phyloP scores from a whole-genome alignment of 2,113 vertebrate genomes.

The Ovibos moschatus region DNA sequence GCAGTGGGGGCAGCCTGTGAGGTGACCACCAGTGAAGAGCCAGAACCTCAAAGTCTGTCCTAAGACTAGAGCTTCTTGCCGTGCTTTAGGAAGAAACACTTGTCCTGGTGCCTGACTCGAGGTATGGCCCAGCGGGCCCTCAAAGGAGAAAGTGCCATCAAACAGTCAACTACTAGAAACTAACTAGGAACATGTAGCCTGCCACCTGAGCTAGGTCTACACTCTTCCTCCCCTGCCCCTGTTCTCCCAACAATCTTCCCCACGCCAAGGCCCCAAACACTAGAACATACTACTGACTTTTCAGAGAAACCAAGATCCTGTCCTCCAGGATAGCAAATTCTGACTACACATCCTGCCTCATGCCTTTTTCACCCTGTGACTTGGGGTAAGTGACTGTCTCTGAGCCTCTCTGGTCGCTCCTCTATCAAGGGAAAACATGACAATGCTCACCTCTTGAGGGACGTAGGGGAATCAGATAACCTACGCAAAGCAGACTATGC shows the following conservation, averaged over 20 bases:
- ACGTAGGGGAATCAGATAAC: background rate
- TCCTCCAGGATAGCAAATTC: background rate
- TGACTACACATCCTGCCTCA: background rate
- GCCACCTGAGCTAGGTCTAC: too few relatives aligned
- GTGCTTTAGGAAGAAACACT: background rate
- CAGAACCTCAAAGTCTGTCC: background rate
- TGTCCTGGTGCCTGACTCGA: background rate
- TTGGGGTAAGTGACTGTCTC: background rate
- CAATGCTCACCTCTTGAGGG: background rate
- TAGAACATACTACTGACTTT: background rate
- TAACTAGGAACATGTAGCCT: background rate
- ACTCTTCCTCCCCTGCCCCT: background rate
- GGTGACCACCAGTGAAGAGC: accelerated
- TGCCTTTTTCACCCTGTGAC: background rate
- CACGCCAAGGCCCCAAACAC: background rate
- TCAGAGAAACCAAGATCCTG: background rate
- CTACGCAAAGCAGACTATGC: accelerated
- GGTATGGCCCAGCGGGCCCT: background rate
- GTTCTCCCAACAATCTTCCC: background rate
- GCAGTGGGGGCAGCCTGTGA: too few relatives aligned
- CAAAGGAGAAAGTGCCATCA: background rate
- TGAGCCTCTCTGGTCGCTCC: background rate
- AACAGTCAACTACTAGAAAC: background rate
- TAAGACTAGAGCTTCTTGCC: background rate
- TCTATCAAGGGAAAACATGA: background rate